phyloP scores from a whole-genome alignment of 2,113 vertebrate genomes.

The Toxotes chatareus region DNA sequence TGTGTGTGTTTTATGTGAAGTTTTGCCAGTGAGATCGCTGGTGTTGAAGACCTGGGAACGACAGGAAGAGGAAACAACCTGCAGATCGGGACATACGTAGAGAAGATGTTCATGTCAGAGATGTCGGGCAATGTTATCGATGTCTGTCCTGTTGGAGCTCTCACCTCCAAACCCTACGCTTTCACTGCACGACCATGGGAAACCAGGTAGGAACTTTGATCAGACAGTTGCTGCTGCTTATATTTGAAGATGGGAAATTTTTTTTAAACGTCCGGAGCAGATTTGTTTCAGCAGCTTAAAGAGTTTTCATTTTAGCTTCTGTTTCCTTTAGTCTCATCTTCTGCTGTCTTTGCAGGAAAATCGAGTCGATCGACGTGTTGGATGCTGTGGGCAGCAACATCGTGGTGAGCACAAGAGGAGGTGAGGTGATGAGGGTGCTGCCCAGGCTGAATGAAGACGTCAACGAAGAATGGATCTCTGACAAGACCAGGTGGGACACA shows the following conservation, averaged over 20 bases:
- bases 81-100: constrained; percentile 97
- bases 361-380: constrained; percentile 95
- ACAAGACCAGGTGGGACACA: constrained; percentile 92
- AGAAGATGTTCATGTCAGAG: constrained; percentile 99
- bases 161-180: constrained; percentile 98
- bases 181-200: constrained; percentile 98
- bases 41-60: constrained; percentile 97
- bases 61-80: constrained; percentile 96
- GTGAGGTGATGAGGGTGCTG: constrained; percentile 97
- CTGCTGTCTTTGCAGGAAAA: constrained; percentile 86
- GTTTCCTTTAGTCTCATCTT: neutral
- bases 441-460: constrained; percentile 95
- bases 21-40: constrained; percentile 97
- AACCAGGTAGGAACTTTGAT: constrained; percentile 86
- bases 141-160: constrained; percentile 96
- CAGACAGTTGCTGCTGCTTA: neutral
- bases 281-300: neutral
- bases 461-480: constrained; percentile 99
- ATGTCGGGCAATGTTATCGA: constrained; percentile 97
- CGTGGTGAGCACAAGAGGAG: constrained; percentile 94
- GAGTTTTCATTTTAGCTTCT: neutral
- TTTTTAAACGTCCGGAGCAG: neutral
- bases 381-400: constrained; percentile 98
- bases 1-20: constrained; percentile 70
- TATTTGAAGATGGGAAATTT: neutral